Evolutionary conservation across 2,888 invertebrate genomes (phyloP).

Genomic region (Ischnus inquisitorius): DNA sequence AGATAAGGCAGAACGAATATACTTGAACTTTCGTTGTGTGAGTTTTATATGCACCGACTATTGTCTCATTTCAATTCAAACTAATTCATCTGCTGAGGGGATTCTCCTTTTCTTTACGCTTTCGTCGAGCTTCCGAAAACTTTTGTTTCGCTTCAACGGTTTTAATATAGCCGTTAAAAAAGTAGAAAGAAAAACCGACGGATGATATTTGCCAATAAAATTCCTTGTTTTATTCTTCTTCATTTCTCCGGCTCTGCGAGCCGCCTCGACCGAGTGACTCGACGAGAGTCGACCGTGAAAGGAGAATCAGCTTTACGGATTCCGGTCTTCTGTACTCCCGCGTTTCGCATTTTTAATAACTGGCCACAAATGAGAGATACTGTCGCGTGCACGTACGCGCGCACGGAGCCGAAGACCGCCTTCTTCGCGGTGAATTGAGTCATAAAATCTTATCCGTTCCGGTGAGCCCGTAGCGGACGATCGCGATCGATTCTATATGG

Average conservation of each 20-base stretch:
- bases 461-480: neutral
- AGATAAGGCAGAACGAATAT: constrained; percentile 31
- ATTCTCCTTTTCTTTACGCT: neutral
- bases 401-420: neutral
- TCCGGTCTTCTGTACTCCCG: neutral
- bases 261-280: neutral
- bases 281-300: neutral
- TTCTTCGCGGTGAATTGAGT: constrained; percentile 36
- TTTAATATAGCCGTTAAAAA: neutral
- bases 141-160: neutral
- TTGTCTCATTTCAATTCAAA: constrained; percentile 19
- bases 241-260: neutral
- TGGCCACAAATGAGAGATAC: neutral
- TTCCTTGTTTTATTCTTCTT: neutral
- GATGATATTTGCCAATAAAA: neutral
- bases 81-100: neutral
- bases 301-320: constrained; percentile 4
- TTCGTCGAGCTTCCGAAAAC: neutral
- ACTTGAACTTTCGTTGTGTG: neutral
- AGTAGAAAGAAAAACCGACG: neutral
- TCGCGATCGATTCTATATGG: constrained; percentile 38
- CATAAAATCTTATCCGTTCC: constrained; percentile 37
- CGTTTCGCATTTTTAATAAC: constrained; percentile 11
- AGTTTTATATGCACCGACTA: neutral
- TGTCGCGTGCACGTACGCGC: neutral